A percentile compares a stretch with the other conserved stretches of the same genome.
Evolutionary conservation across 2,888 invertebrate species (phyloP).

Genomic region (Plagodis pulveraria): DNA sequence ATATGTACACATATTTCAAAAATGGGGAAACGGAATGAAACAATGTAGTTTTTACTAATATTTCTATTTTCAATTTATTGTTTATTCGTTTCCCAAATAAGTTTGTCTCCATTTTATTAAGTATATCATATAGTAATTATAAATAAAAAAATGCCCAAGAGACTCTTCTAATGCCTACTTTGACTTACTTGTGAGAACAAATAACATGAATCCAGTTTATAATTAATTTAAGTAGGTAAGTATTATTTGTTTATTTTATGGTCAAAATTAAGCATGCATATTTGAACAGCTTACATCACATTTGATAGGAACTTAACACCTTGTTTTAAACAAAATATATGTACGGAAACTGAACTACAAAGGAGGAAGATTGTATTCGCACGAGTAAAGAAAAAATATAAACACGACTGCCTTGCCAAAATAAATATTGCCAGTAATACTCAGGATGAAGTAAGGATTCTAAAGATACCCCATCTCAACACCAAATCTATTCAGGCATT

Average conservation of each 20-base stretch:
- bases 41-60: constrained; percentile 69
- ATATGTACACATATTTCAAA: no score
- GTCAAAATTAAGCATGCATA: constrained; percentile 17
- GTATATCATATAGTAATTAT: constrained; percentile 66
- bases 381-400: background rate
- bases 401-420: background rate
- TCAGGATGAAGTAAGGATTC: background rate
- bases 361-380: no score
- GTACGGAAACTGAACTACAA: background rate
- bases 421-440: no score
- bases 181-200: constrained; percentile 59
- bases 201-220: constrained; percentile 38
- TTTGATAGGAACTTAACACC: constrained; percentile 28
- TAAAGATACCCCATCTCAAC: no score
- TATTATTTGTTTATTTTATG: constrained; percentile 7
- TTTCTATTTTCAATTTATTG: constrained; percentile 82
- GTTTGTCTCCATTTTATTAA: constrained; percentile 64
- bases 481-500: no score
- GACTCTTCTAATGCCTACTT: constrained; percentile 75
- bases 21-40: constrained; percentile 32
- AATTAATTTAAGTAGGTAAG: constrained; percentile 29
- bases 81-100: constrained; percentile 81
- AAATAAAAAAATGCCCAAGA: constrained; percentile 77
- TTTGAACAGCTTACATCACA: constrained; percentile 44
- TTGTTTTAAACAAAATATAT: constrained; percentile 1